Conservation (phyloP, 2,797 vertebrate genomes). For the Liasis olivaceus region DNA sequence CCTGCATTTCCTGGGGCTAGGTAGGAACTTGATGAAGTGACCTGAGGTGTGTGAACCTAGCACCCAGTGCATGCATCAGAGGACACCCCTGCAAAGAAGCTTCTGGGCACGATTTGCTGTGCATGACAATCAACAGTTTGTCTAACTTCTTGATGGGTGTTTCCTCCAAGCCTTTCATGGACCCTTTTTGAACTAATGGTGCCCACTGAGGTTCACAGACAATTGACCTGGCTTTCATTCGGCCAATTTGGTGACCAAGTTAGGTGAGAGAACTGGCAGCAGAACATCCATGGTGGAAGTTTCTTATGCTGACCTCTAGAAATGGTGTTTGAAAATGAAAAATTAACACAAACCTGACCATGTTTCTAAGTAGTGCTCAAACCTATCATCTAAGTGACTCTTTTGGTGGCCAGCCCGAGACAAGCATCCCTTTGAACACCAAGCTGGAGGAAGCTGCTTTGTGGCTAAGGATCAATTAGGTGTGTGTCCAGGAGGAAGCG, state of each 20-base stretch:
- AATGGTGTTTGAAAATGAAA: neutral
- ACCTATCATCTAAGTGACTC: conserved; percentile 26
- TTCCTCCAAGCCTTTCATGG: neutral
- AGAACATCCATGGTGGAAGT: neutral
- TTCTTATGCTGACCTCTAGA: neutral
- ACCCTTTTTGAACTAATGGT: neutral
- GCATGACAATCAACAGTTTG: neutral
- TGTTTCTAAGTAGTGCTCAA: conserved; percentile 1
- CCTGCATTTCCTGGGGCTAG: no score
- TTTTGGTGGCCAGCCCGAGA: conserved; percentile 10
- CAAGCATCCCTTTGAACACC: conserved; percentile 44
- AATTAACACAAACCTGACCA: neutral
- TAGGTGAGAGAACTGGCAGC: neutral
- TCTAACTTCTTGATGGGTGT: neutral
- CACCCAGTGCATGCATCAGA: neutral
- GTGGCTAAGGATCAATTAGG: conserved; percentile 39
- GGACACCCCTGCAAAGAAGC: neutral
- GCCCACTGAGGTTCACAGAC: neutral
- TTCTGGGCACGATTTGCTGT: neutral
- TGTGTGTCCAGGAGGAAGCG: conserved; percentile 37
- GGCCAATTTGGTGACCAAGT: neutral
- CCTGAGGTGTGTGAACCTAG: neutral
- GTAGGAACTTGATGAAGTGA: no score
- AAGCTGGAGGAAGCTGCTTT: conserved; percentile 31
- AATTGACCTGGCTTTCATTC: neutral